These are phyloP conservation scores for Betta splendens DNA, from an alignment of 2,797 vertebrate species.

Conservation along the genomic window DNA sequence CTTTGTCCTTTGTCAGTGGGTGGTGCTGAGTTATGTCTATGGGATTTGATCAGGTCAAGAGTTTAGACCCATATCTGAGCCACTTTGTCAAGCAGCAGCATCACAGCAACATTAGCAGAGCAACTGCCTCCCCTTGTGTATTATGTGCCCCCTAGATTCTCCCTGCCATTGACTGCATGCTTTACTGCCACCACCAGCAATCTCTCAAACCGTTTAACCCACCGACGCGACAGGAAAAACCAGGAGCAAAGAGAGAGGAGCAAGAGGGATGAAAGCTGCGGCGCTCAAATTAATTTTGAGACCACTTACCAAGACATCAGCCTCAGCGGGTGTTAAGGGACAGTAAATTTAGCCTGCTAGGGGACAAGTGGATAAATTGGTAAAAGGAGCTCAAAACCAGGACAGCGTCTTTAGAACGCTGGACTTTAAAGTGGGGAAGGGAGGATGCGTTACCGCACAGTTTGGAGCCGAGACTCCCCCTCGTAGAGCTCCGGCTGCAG, in stretches of 20 bases:
- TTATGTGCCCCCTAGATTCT: constrained; percentile 24
- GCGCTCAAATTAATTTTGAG: constrained; percentile 68
- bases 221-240: constrained; percentile 37
- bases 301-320: constrained; percentile 65
- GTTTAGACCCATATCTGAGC: constrained; percentile 30
- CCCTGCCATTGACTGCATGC: constrained; percentile 46
- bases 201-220: constrained; percentile 59
- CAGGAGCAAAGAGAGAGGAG: constrained; percentile 31
- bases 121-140: constrained; percentile 10
- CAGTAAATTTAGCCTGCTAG: constrained; percentile 50
- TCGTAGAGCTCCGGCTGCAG: constrained; percentile 29
- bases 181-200: constrained; percentile 52
- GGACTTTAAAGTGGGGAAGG: constrained; percentile 7
- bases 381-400: constrained; percentile 37
- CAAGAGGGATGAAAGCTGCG: constrained; percentile 40
- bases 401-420: constrained; percentile 24
- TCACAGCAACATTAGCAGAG: constrained; percentile 34
- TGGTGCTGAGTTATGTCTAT: constrained; percentile 22
- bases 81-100: constrained; percentile 48
- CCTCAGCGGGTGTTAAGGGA: constrained; percentile 40
- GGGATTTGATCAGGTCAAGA: constrained; percentile 42
- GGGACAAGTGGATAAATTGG: constrained; percentile 36
- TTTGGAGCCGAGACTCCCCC: constrained; percentile 17
- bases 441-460: not conserved
- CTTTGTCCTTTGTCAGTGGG: constrained; percentile 23